Evolutionary conservation across 1,140 invertebrate genomes (phyloP).

Genomic region (Nephila pilipes): DNA sequence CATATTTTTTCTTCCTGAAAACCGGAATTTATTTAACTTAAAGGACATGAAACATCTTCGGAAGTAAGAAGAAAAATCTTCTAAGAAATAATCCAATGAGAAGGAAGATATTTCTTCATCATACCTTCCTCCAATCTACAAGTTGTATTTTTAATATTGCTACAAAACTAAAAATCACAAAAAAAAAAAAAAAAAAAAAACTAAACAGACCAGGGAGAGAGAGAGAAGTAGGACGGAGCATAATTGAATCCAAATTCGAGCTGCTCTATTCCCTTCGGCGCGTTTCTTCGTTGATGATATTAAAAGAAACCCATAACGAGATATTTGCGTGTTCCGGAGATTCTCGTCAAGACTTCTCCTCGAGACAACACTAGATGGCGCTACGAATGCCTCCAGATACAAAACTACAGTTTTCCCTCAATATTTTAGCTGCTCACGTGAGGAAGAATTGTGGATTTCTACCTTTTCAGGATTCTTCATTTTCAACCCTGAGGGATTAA

Average conservation of each 20-base stretch:
- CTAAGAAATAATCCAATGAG: not conserved
- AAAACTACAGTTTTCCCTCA: not conserved
- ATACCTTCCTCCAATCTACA: not conserved
- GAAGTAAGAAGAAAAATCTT: not conserved
- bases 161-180: not conserved
- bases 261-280: not conserved
- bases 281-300: not conserved
- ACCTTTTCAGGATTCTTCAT: too few species aligned
- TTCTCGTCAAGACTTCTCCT: not conserved
- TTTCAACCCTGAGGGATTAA: too few species aligned
- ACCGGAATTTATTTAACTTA: too few species aligned
- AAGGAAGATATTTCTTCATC: not conserved
- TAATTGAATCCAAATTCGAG: constrained; percentile 28
- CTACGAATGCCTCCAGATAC: not conserved
- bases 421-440: too few species aligned
- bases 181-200: not conserved
- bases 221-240: not conserved
- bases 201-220: not conserved
- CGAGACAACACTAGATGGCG: not conserved
- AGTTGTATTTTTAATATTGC: not conserved
- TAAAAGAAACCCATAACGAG: constrained; percentile 1
- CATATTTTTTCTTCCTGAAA: too few species aligned
- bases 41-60: too few species aligned
- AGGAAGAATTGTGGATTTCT: too few species aligned
- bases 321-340: not conserved